Evolutionary conservation across 53 echinoderm and acorn worm genomes (phyloP), one percentile per base, ranked within the genome.

Genomic region (Stichopus horrens): DNA sequence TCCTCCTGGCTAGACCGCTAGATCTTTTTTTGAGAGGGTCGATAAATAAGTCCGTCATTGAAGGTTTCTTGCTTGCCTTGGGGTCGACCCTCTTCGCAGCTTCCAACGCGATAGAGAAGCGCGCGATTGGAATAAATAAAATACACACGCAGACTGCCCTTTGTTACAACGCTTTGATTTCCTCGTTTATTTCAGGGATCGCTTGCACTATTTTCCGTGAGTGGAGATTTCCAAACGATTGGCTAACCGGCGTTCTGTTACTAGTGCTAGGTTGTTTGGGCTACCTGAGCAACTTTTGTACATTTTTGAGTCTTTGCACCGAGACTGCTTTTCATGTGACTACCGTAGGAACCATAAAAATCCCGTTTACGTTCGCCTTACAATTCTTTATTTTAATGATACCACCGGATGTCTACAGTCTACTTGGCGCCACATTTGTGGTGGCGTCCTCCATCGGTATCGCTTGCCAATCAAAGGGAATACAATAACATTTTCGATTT

Each of bases 281-380:
- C 55, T 79, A 79, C 55, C 55, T 16, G 5, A 53, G 52, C 5
- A 79, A 79, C 9, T 9, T 79, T 16, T 79, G 53, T 5, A 79
- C 13, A n/a, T 79, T 79, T 55, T n/a, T 51, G 54, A 6, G 52
- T 19, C 52, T 79, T 18, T 79, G 79, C 52, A 79, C 79, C 51
- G 79, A 79, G 18, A 52, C 18, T 9, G 79, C 79, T 19, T 79
- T 79, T 8, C 56, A 79, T 55, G 79, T 79, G 0, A 79, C 56
- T 16, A 53, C 55, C 54, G 55, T 55, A 8, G 79, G 55, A 19
- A 19, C 79, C 9, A 53, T 55, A 6, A 79, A 79, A 53, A 79
- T 79, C 19, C 53, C 55, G 52, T 52, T 79, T 79, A 18, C 20
- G 20, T 79, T 79, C 54, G 7, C 53, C n/a, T 55, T 79, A n/a